Percentiles rank a stretch among this genome's conserved stretches.
phyloP scores from a whole-genome alignment of 2,797 vertebrate species.

The Oreochromis mossambicus region DNA sequence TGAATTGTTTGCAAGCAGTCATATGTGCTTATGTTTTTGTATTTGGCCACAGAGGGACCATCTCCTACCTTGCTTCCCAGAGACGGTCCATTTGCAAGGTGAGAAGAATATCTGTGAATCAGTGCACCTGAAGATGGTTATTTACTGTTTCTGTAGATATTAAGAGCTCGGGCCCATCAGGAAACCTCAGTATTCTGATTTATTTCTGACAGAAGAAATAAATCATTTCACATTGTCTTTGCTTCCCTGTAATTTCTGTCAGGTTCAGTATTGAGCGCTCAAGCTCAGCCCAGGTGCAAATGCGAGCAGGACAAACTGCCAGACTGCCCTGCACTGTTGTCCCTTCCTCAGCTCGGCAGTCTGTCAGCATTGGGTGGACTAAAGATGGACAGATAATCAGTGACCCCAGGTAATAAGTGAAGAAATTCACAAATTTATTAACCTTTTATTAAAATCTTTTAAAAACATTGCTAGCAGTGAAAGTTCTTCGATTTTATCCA shows the following conservation, averaged over 20 bases:
- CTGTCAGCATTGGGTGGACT: conserved; percentile 83
- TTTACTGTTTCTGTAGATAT: accelerated
- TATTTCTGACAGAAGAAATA: background rate
- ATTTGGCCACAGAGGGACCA: conserved; percentile 40
- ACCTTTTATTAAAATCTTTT: background rate
- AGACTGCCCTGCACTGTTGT: conserved; percentile 78
- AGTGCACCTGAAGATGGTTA: background rate
- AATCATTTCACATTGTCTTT: background rate
- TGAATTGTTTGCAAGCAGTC: background rate
- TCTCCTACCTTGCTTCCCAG: conserved; percentile 34
- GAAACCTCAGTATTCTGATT: background rate
- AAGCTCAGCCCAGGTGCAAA: conserved; percentile 71
- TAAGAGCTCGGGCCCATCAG: accelerated
- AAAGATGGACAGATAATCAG: conserved; percentile 77
- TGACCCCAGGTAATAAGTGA: conserved; percentile 76
- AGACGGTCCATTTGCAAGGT: conserved; percentile 59
- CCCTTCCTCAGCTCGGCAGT: conserved; percentile 67
- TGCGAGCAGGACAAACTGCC: conserved; percentile 75
- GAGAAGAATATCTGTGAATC: background rate
- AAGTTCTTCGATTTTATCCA: background rate
- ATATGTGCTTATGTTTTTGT: background rate
- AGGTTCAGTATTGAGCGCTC: conserved; percentile 80
- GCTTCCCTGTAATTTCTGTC: background rate
- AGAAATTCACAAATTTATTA: background rate
- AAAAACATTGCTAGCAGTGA: background rate